Conservation (phyloP, 30 jellyfish, hydroid and myxozoan genomes). For the Phacellophora camtschatica region DNA sequence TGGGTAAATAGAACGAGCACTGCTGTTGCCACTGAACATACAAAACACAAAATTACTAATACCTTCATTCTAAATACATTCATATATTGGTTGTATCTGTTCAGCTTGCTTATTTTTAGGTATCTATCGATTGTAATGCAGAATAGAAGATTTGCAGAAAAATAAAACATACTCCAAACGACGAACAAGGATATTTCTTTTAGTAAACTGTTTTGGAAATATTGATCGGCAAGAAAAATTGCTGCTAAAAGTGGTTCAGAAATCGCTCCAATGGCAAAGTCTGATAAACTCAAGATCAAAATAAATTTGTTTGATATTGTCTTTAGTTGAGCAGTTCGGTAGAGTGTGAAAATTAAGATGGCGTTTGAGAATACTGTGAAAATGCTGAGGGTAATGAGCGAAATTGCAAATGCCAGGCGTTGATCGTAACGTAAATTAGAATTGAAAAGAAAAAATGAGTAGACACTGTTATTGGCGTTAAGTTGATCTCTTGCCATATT, state of each 20-base stretch:
- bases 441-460: too few species aligned
- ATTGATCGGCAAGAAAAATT: neutral
- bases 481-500: too few species aligned
- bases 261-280: constrained; percentile 28
- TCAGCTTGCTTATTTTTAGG: constrained; percentile 27
- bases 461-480: too few species aligned
- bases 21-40: neutral
- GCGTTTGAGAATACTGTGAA: constrained; percentile 6
- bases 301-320: constrained; percentile 43
- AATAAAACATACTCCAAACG: neutral
- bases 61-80: constrained; percentile 34
- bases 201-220: constrained; percentile 1
- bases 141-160: constrained; percentile 9
- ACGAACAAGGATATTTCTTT: too few species aligned
- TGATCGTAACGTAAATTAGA: too few species aligned
- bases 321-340: constrained; percentile 36
- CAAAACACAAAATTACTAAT: constrained; percentile 1
- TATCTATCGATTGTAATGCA: constrained; percentile 27
- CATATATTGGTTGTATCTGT: constrained; percentile 43
- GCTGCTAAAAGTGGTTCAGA: neutral
- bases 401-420: too few species aligned
- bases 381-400: too few species aligned
- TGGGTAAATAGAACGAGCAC: neutral
- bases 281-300: constrained; percentile 39
- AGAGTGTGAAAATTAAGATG: constrained; percentile 23